Base-by-base conservation (phyloP, 2,888 invertebrate genomes). In the Stictocephala bisonia region DNA sequence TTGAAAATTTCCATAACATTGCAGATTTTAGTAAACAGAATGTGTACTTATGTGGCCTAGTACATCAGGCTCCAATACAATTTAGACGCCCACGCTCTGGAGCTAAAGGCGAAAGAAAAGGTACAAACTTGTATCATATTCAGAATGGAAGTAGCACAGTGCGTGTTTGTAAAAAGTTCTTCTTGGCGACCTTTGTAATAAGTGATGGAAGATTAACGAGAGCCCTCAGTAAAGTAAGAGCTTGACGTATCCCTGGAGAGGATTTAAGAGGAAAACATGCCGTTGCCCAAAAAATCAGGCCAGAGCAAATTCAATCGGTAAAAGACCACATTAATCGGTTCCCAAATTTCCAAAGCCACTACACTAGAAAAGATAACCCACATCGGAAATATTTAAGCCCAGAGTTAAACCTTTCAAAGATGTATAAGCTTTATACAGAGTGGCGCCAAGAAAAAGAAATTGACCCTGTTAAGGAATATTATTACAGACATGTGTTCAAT, bases 251-350 rank as follows among this genome's bases (percentile, higher is more conserved):
- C 13, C 72, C 66, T 24, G 72, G 64, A 50, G 72, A 53, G 15
- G 72, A 72, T 72, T 67, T 72, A 53, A 72, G 72, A 24, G 67
- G 72, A 22, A 67, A 72, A 41, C 72, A 72, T 67, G 60, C 51
- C 7, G 66, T 67, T 51, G 66, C 72, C 7, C 40, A 51, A 51
- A 72, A 72, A 53, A 51, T 72, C 35, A 66, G 51, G 3, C 66
- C 51, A 40, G 64, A 72, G 22, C 53, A 72, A 66, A 50, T 15
- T 15, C 50, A 72, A 51, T 26, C n/a, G 4, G 72, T 72, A n/a
- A 67, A 53, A 51, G 72, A 72, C 22, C 66, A 72, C 22, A 72
- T 72, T 40, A 72, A 51, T 26, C 22, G 18, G 22, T 72, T 72
- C 53, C 72, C 66, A 24, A 26, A 6, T 22, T 72, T 67, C 26